Base-by-base conservation (phyloP, 2,797 vertebrate species). In the Phalanger gymnotis region DNA sequence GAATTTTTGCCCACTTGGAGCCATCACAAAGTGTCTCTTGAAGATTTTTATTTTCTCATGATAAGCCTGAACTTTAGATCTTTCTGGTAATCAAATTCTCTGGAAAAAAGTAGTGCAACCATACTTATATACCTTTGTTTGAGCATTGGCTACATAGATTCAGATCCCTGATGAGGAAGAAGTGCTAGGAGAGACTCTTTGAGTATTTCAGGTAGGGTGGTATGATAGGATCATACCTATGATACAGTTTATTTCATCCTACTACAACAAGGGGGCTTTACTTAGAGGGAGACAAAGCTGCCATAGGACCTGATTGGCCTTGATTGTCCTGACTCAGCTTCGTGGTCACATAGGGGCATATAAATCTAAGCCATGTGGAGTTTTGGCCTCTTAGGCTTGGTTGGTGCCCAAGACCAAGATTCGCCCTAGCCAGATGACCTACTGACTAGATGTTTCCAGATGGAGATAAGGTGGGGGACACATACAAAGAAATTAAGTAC, bases 11-110 rank as follows among this genome's bases (percentile, higher is more conserved):
- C 95, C 51, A 22, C 5, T 81, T 25, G 40, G 19, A 47, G 22
- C 9, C 3, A 91, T 19, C 16, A 91, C 52, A 54, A 93, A 97
- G 95, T 81, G 28, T 54, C 7, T 94, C 54, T 92, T n/a, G 30
- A 94, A 92, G 56, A 54, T 19, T 96, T 94, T 22, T 81, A 14
- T 93, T 96, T 95, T 94, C 90, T 93, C 89, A 1, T 94, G 54
- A 96, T 5, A 95, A 93, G 7, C 7, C 7, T 25, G 22, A 81
- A 25, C 19, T 81, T 47, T 81, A 47, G 40, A 81, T 47, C 73
- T 81, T 47, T 81, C 22, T 47, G 7, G 2, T 47, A 81, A 81
- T 81, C 25, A 81, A 27, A 47, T 47, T 81, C 12, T 47, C 9
- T 19, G 19, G n/a, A 47, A 81, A 25, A 27, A 81, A 81, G 5